Evolutionary conservation across 2,113 vertebrate species (phyloP).

Genomic region (Lathamus discolor): DNA sequence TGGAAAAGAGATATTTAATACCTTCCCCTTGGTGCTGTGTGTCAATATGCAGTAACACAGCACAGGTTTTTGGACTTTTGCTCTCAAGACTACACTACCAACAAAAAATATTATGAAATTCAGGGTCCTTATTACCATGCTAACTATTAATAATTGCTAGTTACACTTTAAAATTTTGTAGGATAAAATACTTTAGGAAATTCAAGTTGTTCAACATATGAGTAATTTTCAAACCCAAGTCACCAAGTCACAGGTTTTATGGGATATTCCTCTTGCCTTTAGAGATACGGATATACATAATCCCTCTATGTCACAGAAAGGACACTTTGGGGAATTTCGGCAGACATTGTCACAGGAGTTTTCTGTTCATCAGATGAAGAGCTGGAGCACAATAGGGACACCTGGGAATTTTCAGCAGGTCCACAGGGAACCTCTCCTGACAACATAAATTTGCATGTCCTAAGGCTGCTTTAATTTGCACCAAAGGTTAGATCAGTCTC

Average conservation of each 20-base stretch:
- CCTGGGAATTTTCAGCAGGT: neutral
- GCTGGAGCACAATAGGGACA: neutral
- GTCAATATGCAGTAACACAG: neutral
- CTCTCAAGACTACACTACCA: neutral
- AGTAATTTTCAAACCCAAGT: neutral
- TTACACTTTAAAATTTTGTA: neutral
- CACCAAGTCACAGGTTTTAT: neutral
- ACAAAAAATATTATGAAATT: neutral
- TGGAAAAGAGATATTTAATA: neutral
- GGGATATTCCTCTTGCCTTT: neutral
- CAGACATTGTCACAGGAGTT: neutral
- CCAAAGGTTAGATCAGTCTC: neutral
- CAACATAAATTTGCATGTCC: neutral
- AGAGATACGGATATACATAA: rapidly evolving
- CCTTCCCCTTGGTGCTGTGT: neutral
- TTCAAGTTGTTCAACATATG: neutral
- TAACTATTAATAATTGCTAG: neutral
- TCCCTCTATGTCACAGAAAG: neutral
- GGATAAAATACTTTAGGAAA: neutral
- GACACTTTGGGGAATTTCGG: neutral
- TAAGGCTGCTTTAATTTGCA: neutral
- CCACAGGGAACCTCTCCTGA: neutral
- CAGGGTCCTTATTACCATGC: neutral
- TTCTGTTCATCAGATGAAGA: neutral
- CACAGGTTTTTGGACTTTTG: neutral